Evolutionary conservation across 2,113 vertebrate species (phyloP).

Genomic region (Brachyistius frenatus): DNA sequence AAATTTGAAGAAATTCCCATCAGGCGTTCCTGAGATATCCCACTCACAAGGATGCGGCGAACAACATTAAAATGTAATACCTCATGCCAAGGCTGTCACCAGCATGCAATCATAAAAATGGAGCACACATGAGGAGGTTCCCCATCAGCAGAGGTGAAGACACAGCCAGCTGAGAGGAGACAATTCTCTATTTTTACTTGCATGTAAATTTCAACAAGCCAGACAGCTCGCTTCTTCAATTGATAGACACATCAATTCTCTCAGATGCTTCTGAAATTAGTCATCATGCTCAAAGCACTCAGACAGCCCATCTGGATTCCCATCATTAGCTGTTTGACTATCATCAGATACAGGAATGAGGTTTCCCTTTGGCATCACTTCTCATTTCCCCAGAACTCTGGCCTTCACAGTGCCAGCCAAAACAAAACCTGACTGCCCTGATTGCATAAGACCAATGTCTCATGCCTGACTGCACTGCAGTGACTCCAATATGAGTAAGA

Average conservation of each 20-base stretch:
- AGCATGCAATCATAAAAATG: no score
- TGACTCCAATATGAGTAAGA: slow-evolving; percentile 45
- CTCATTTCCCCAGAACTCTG: slow-evolving; percentile 53
- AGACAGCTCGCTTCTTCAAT: slow-evolving; percentile 19
- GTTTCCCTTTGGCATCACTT: slow-evolving; percentile 13
- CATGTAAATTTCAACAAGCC: slow-evolving; percentile 12
- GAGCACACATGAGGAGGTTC: no score
- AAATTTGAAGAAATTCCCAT: no score
- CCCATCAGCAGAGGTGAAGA: slow-evolving; percentile 10
- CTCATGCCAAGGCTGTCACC: no score
- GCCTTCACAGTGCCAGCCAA: slow-evolving; percentile 54
- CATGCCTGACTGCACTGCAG: slow-evolving; percentile 27
- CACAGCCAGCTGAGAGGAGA: background rate
- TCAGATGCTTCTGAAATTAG: slow-evolving; percentile 56
- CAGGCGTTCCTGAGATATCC: no score
- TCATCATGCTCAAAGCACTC: slow-evolving; percentile 5
- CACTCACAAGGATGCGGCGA: no score
- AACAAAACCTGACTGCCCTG: slow-evolving; percentile 51
- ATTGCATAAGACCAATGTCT: slow-evolving; percentile 54
- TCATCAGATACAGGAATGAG: slow-evolving; percentile 30
- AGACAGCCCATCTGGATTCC: slow-evolving; percentile 37
- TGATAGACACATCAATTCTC: slow-evolving; percentile 8
- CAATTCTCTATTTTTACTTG: background rate
- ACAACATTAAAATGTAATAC: no score
- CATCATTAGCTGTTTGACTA: slow-evolving; percentile 29